Conservation (phyloP, 35 echinoderm and acorn worm genomes). For the Heliocidaris tuberculata region DNA sequence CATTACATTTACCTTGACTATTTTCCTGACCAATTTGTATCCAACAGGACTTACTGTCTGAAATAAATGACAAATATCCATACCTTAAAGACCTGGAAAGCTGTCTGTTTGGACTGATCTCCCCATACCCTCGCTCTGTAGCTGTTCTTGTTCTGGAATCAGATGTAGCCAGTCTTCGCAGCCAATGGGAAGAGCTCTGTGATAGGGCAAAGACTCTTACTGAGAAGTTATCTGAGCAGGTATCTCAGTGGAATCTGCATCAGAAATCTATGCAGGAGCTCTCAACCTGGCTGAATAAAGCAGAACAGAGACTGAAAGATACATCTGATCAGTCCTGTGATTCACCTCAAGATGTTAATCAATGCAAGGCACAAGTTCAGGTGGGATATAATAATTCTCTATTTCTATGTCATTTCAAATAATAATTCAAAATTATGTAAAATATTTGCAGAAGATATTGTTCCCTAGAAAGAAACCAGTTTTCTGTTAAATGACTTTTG, state of each 20-base stretch:
- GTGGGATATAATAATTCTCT: constrained; percentile 43
- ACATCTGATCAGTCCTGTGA: constrained; percentile 42
- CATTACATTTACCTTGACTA: background rate
- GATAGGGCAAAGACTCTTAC: constrained; percentile 44
- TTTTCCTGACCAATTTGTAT: constrained; percentile 2
- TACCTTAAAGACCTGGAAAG: constrained; percentile 53
- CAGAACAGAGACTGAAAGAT: constrained; percentile 53
- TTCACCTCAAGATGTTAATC: constrained; percentile 54
- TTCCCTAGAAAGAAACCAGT: no score
- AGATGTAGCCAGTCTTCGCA: constrained; percentile 35
- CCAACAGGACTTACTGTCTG: constrained; percentile 63
- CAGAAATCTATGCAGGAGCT: constrained; percentile 63
- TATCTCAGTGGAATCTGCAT: constrained; percentile 62
- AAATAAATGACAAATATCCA: constrained; percentile 63
- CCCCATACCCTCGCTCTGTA: constrained; percentile 15
- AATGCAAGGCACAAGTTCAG: constrained; percentile 38
- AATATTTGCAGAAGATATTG: no score
- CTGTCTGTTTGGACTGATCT: constrained; percentile 35
- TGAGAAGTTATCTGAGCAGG: constrained; percentile 44
- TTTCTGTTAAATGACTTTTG: no score
- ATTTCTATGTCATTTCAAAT: background rate
- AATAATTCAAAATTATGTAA: background rate
- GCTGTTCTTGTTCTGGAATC: constrained; percentile 47
- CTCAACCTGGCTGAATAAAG: constrained; percentile 47
- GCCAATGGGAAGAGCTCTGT: constrained; percentile 59